These are phyloP conservation scores for Acrossocheilus wenchowensis DNA, from an alignment of 2,797 vertebrate species.

Conservation along the genomic window DNA sequence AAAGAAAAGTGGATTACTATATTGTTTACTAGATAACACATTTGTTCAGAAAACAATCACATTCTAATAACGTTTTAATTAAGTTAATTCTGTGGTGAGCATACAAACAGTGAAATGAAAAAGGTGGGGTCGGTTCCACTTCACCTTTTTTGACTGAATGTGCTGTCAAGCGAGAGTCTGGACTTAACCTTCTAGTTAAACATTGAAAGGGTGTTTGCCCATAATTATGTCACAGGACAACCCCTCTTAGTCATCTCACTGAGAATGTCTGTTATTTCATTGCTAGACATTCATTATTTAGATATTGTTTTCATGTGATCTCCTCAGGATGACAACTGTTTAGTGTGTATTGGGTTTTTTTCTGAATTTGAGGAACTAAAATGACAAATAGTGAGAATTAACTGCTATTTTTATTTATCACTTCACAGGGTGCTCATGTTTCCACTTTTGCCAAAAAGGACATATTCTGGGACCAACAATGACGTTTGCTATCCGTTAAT, in stretches of 20 bases:
- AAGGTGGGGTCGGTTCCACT: not conserved
- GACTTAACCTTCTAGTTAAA: not conserved
- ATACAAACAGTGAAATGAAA: not conserved
- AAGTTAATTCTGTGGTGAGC: not conserved
- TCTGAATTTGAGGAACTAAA: not conserved
- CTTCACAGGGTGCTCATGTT: not conserved
- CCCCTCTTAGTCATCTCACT: not conserved
- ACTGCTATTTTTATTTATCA: not conserved
- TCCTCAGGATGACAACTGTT: not conserved
- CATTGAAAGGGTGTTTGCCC: not conserved
- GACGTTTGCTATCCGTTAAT: not conserved
- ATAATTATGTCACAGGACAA: not conserved
- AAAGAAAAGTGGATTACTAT: not conserved
- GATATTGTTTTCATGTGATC: not conserved
- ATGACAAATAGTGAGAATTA: not conserved
- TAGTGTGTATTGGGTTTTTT: not conserved
- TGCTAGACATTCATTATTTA: not conserved
- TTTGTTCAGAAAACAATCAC: not conserved
- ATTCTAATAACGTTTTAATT: not conserved
- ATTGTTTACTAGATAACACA: not conserved
- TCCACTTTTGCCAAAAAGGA: not conserved
- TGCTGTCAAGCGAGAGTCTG: not conserved
- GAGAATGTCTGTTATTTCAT: not conserved
- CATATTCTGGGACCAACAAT: not conserved
- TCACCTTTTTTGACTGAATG: constrained; percentile 15